These are phyloP conservation scores for Exephanes ischioxanthus DNA, from an alignment of 2,888 invertebrate species.

Conservation along the genomic window DNA sequence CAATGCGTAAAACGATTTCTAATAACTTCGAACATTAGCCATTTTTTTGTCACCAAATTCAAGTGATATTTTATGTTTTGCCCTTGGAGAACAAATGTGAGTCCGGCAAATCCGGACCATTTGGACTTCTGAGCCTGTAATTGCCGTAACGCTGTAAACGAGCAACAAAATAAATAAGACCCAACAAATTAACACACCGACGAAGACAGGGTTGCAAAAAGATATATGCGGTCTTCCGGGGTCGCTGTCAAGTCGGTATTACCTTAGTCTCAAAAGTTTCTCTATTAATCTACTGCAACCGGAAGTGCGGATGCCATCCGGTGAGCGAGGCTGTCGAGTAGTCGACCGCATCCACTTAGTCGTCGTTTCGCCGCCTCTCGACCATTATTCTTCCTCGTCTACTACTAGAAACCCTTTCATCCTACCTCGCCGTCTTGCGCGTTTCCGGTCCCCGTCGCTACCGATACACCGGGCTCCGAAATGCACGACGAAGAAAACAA, in stretches of 20 bases:
- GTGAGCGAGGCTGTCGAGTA: slow-evolving; percentile 3
- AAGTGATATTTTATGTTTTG: neutral
- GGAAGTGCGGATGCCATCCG: slow-evolving; percentile 23
- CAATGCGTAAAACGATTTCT: too few relatives aligned
- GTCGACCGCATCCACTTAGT: slow-evolving; percentile 36
- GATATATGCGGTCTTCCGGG: neutral
- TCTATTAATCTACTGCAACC: slow-evolving; percentile 4
- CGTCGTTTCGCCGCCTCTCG: slow-evolving; percentile 16
- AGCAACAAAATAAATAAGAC: neutral
- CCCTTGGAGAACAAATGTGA: neutral
- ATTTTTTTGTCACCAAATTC: neutral
- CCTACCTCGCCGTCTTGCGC: slow-evolving; percentile 9
- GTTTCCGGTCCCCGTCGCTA: slow-evolving; percentile 31
- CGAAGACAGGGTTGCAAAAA: neutral
- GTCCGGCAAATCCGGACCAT: too few relatives aligned
- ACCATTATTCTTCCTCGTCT: slow-evolving; percentile 35
- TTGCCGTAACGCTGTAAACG: neutral
- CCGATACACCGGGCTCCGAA: neutral
- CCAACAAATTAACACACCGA: neutral
- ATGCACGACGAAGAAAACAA: neutral
- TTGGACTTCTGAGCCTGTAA: neutral
- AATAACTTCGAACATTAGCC: slow-evolving; percentile 84
- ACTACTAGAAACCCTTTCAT: slow-evolving; percentile 24
- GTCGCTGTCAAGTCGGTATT: neutral
- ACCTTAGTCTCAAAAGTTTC: neutral